Evolutionary conservation across 2,797 vertebrate species (phyloP), one percentile per base, ranked within the genome.

Genomic region (Myotis vivesi): DNA sequence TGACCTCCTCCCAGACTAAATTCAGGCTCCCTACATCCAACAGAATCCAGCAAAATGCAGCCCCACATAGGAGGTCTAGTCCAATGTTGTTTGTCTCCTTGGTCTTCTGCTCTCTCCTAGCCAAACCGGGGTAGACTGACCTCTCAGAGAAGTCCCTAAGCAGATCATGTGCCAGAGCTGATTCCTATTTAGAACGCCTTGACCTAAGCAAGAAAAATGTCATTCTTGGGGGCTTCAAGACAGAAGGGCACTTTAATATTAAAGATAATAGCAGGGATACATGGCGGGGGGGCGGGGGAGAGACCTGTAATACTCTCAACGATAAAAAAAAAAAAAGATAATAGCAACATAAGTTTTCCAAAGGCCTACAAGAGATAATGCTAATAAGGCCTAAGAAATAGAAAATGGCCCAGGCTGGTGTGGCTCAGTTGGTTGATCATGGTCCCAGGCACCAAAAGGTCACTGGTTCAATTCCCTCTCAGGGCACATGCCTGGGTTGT

Each of bases 101-200:
- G 68, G 85, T 49, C 64, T 89, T 64, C 17, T 72, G 36, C n/a
- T 96, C 30, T 83, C 46, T 83, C 73, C 66, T 57, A 69, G 15
- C 33, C 72, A 51, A 49, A 44, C 69, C 59, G 41, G 75, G 41
- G 71, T 62, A 94, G 22, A 76, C 2, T 28, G 38, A 20, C 75
- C 71, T 92, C 73, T 87, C 92, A 82, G 88, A 96, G 82, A 90
- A 64, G 59, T 69, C 68, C 68, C 72, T 46, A 57, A 55, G 9
- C 81, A 94, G 38, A 71, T 36, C 44, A 17, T 1, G 8, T 49
- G 68, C 69, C 41, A 49, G 20, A 8, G 41, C 20, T 75, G 73
- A 85, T 71, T 85, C 41, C 62, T 59, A 77, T 57, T 82, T 49
- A 92, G 83, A 94, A 94, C 28, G 44, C 76, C n/a, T 76, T 86